These are phyloP conservation scores for Cephus rjabovi DNA, from an alignment of 2,888 invertebrate genomes.

Conservation along the genomic window DNA sequence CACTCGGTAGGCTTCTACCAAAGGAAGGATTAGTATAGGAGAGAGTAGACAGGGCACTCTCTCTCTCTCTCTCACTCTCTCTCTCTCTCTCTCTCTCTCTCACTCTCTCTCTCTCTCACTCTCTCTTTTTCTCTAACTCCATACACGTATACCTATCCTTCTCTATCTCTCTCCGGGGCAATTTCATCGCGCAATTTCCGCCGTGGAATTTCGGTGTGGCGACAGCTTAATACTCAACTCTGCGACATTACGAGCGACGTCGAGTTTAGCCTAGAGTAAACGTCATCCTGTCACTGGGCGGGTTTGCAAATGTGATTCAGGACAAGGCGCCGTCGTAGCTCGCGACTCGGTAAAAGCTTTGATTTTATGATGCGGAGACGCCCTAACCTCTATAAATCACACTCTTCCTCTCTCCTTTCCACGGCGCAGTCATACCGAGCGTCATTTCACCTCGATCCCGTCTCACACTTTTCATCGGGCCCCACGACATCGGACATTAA, in stretches of 20 bases:
- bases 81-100: neutral
- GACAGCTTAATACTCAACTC: slow-evolving; percentile 16
- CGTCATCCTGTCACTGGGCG: slow-evolving; percentile 22
- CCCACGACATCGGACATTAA: neutral
- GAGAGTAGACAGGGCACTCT: neutral
- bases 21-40: neutral
- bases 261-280: slow-evolving; percentile 25
- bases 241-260: neutral
- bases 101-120: neutral
- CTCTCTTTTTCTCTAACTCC: neutral
- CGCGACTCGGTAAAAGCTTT: slow-evolving; percentile 26
- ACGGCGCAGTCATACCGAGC: neutral
- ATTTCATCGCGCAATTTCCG: neutral
- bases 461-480: slow-evolving; percentile 20
- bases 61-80: neutral
- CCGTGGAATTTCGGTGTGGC: slow-evolving; percentile 17
- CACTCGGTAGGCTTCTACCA: neutral
- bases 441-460: slow-evolving; percentile 23
- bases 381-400: slow-evolving; percentile 25
- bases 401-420: neutral
- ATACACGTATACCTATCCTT: neutral
- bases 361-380: slow-evolving; percentile 25
- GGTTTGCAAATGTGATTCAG: slow-evolving; percentile 27
- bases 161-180: neutral
- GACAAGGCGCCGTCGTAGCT: slow-evolving; percentile 12